These are phyloP conservation scores for Intellagama lesueurii DNA, from an alignment of 2,797 vertebrate genomes.

Conservation along the genomic window DNA sequence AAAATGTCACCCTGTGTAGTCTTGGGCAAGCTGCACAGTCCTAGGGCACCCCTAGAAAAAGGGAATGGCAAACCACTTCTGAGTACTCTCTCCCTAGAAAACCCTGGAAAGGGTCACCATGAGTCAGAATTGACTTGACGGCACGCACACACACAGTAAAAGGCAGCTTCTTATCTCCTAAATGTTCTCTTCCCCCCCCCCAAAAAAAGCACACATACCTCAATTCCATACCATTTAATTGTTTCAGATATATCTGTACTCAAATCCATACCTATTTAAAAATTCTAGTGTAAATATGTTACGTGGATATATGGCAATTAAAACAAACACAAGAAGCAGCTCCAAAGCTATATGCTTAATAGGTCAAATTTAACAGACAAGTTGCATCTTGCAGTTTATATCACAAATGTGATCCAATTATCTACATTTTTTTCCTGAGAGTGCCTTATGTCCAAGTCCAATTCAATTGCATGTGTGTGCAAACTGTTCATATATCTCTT, in stretches of 20 bases:
- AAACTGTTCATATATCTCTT: no score
- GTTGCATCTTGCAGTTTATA: not conserved
- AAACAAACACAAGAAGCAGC: not conserved
- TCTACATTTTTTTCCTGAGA: not conserved
- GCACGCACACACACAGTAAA: not conserved
- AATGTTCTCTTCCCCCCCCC: no score
- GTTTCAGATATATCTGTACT: not conserved
- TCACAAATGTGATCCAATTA: not conserved
- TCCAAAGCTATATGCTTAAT: not conserved
- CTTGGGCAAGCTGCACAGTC: no score
- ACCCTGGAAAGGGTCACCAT: no score
- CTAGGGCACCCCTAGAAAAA: no score
- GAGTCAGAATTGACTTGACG: no score
- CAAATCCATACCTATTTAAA: not conserved
- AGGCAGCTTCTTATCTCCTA: not conserved
- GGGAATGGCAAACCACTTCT: no score
- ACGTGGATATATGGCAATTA: not conserved
- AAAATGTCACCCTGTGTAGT: no score
- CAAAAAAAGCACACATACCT: not conserved
- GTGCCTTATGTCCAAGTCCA: not conserved
- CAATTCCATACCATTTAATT: not conserved
- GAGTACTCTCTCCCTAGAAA: no score
- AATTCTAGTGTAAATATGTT: not conserved
- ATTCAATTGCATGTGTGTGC: not conserved
- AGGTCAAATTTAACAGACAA: not conserved